Evolutionary conservation across 2,888 invertebrate species (phyloP), one percentile per base, ranked within the genome.

Genomic region (Agonopterix arenella): DNA sequence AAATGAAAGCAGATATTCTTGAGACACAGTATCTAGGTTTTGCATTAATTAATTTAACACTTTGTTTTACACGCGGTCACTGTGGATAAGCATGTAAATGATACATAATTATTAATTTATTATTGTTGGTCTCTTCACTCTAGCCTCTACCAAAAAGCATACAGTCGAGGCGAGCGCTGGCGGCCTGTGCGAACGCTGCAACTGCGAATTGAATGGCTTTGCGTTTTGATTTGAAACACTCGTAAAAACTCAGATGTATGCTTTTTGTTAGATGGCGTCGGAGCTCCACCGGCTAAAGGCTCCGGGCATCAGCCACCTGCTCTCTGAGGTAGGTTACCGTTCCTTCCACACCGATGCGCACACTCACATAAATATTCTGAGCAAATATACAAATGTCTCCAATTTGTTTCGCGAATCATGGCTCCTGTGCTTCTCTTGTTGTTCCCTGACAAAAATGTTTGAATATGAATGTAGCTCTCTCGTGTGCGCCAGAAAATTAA

Each of bases 181-280:
- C 73, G 54, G 50, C 28, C 28, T 28, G 28, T 68, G 82, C 84
- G 80, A 80, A 70, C 49, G 58, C 62, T 76, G 79, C 80, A 63
- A 59, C 56, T 76, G 84, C 84, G 83, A 85, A 70, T 64, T 80
- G 62, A 75, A 76, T 75, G 60, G 80, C 81, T 80, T 64, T 72
- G 81, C 82, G 75, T 79, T 71, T 62, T 68, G 56, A 58, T 66
- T 61, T 67, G 47, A 67, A 68, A 66, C 46, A 13, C 37, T 48
- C 40, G 42, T 69, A 58, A 66, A 68, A 62, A 72, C 58, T 70
- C 62, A 70, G 68, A 64, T 73, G 78, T 77, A 77, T 78, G 80
- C 79, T 76, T 80, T 76, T 79, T 81, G 81, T 68, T 83, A 80
- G 81, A 79, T 81, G 76, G 68, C 64, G 74, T 57, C 56, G 64